phyloP scores from a whole-genome alignment of 2,113 vertebrate species.

The Strigops habroptila region DNA sequence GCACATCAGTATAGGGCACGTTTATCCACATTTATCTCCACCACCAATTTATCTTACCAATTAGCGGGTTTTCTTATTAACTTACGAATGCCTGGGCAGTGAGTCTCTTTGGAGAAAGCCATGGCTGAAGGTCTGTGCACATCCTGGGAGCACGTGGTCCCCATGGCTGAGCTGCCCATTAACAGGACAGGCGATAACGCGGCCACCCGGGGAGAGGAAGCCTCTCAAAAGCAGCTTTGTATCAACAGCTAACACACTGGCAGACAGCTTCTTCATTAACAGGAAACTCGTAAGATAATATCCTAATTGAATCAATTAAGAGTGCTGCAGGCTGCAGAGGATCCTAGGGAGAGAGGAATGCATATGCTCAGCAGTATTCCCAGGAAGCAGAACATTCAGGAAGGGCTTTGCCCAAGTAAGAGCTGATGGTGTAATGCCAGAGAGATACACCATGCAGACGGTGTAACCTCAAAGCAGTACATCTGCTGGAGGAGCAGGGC shows the following conservation, averaged over 20 bases:
- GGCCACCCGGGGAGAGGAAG: neutral
- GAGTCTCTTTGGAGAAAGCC: neutral
- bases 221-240: neutral
- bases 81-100: neutral
- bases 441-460: neutral
- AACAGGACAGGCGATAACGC: neutral
- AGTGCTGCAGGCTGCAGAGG: neutral
- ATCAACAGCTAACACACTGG: neutral
- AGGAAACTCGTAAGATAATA: neutral
- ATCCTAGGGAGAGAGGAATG: neutral
- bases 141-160: neutral
- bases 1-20: fast-evolving
- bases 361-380: neutral
- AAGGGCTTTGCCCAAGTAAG: neutral
- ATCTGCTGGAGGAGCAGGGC: neutral
- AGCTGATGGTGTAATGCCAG: neutral
- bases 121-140: neutral
- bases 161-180: neutral
- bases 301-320: slow-evolving; percentile 42
- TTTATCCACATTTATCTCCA: neutral
- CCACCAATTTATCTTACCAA: neutral
- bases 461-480: fast-evolving
- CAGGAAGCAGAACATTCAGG: neutral
- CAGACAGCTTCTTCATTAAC: neutral
- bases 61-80: neutral